A percentile compares a stretch with the other conserved stretches of the same genome.
Evolutionary conservation across 2,113 vertebrate genomes (phyloP).

Genomic region (Paedocypris sp.): DNA sequence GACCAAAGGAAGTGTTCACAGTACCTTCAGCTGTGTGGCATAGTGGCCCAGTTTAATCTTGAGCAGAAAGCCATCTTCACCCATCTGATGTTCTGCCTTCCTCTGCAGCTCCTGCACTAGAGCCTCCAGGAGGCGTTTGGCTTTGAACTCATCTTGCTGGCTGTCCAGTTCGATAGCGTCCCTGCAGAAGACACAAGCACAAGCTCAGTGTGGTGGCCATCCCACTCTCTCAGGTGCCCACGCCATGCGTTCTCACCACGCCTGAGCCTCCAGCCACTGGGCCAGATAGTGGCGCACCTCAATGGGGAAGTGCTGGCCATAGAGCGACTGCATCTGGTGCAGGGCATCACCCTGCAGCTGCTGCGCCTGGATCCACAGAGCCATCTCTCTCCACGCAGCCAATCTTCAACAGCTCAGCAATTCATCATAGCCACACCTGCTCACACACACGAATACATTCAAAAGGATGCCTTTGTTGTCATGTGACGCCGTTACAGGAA

Average conservation of each 20-base stretch:
- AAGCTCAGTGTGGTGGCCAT: too few species aligned
- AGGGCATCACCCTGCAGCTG: constrained; percentile 85
- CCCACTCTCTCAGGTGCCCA: neutral
- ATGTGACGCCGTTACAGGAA: too few species aligned
- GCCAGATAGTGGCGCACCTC: constrained; percentile 90
- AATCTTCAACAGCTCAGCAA: too few species aligned
- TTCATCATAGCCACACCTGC: too few species aligned
- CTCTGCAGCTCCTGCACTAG: constrained; percentile 88
- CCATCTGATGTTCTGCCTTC: constrained; percentile 86
- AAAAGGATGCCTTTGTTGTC: too few species aligned
- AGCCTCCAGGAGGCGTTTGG: constrained; percentile 78
- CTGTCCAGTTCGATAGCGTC: constrained; percentile 84
- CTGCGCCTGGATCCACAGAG: constrained; percentile 90
- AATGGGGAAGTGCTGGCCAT: constrained; percentile 88
- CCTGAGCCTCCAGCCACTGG: constrained; percentile 85
- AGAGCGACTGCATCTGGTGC: constrained; percentile 88
- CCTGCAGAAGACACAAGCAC: neutral
- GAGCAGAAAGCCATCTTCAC: constrained; percentile 87
- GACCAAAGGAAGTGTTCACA: too few species aligned
- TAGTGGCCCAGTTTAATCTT: constrained; percentile 95
- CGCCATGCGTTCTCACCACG: constrained; percentile 57
- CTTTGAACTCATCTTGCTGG: constrained; percentile 77
- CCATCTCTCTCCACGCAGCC: constrained; percentile 57
- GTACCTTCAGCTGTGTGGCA: constrained; percentile 79
- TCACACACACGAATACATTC: too few species aligned